phyloP scores from a whole-genome alignment of 2,888 invertebrate genomes.

The Ischnura elegans region DNA sequence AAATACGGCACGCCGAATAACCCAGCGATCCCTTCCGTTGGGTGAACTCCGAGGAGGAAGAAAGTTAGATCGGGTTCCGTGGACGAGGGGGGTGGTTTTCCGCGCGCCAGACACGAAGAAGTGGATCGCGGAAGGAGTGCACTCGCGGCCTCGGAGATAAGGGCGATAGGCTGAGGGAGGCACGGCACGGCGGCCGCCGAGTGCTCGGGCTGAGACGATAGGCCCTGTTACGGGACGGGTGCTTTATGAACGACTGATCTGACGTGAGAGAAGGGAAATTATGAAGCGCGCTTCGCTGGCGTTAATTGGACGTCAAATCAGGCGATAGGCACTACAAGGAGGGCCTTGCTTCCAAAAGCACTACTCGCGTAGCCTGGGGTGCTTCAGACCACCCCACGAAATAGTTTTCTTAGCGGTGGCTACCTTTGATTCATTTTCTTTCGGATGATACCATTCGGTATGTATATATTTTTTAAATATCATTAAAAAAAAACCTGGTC shows the following conservation, averaged over 20 bases:
- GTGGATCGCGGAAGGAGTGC: not conserved
- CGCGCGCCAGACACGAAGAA: not conserved
- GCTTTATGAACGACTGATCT: not conserved
- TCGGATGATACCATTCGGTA: no score
- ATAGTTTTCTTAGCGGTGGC: no score
- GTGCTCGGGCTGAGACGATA: not conserved
- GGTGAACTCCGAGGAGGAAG: no score
- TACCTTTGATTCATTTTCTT: no score
- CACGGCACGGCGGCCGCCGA: not conserved
- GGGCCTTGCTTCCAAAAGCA: not conserved
- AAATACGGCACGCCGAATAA: no score
- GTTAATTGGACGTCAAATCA: not conserved
- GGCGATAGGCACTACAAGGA: not conserved
- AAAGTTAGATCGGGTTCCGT: no score
- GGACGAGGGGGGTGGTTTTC: no score
- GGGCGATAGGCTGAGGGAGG: not conserved
- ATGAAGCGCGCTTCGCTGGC: not conserved
- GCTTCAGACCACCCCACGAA: no score
- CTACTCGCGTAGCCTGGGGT: no score
- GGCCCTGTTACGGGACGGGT: not conserved
- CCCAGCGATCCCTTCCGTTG: no score
- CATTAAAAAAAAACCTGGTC: no score
- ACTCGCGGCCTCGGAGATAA: not conserved
- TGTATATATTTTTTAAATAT: no score
- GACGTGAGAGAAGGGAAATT: not conserved